Base-by-base conservation (phyloP, 1,140 invertebrate genomes). In the Solen grandis region DNA sequence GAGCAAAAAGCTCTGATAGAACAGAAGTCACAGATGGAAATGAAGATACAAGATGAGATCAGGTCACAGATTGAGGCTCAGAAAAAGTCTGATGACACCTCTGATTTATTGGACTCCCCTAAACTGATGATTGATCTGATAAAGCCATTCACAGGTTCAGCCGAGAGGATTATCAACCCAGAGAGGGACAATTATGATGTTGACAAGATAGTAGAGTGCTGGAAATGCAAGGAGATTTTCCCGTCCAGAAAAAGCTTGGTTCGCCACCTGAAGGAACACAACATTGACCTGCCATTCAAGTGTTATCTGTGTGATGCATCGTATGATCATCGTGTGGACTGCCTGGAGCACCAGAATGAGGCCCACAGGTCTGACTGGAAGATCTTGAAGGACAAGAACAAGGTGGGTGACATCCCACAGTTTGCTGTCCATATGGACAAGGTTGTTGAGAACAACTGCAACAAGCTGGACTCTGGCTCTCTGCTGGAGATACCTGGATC, bases 221-320 rank as follows among this genome's bases (percentile, higher is more conserved):
- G 88, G 88, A 88, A 90, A 72, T 91, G 90, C 70, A 75, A 68
- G 1, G 80, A 85, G 36, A 80, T 85, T 36, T 90, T 90, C 74
- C 73, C 72, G 8, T 87, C 86, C 2, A 74, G 89, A 25, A 90
- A 91, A 79, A 75, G 87, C 36, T 73, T 91, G 22, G 85, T 89
- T 13, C 85, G 88, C 27, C 90, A 90, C 50, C 80, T 90, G 63
- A 90, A 90, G 62, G 89, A 90, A 75, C 89, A 91, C 76, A 88
- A 88, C 66, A 88, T 89, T 41, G 96, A 96, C 78, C 92, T 96
- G 36, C 96, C 97, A 0, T 98, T 96, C 93, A 97, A 97, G 90
- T 99, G 97, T 88, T 97, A 98, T 91, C 93, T 98, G 0, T 98
- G 97, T 90, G 97, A 98, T 84, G 95, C 94, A 14, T 96, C 96